Conservation (phyloP, 2,888 invertebrate genomes). For the Axea sp. region DNA sequence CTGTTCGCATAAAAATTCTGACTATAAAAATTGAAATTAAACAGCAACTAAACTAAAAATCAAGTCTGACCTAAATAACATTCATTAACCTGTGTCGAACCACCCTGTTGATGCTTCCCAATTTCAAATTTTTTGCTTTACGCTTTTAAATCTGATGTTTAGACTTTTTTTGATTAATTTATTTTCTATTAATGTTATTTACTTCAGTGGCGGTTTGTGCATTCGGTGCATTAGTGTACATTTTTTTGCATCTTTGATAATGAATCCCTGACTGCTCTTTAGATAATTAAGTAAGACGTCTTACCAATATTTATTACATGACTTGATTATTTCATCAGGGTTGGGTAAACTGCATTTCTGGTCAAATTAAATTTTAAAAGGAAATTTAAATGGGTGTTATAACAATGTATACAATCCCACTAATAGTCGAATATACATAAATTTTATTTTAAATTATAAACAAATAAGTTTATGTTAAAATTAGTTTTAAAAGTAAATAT, state of each 20-base stretch:
- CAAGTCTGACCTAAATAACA: conserved; percentile 30
- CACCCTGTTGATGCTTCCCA: conserved; percentile 36
- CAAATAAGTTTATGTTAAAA: too few species aligned
- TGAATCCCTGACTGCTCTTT: conserved; percentile 52
- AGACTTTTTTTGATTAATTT: conserved; percentile 55
- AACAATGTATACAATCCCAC: too few species aligned
- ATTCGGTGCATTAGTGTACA: conserved; percentile 67
- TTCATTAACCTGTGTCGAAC: conserved; percentile 40
- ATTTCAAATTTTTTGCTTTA: conserved; percentile 51
- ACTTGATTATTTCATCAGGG: conserved; percentile 22
- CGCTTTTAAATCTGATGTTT: conserved; percentile 59
- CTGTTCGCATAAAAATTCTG: conserved; percentile 22
- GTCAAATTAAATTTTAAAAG: neutral
- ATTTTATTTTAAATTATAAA: too few species aligned
- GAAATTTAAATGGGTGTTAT: too few species aligned
- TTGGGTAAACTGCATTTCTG: conserved; percentile 28
- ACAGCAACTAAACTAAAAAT: conserved; percentile 40
- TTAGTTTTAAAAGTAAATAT: too few species aligned
- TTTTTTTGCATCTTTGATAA: conserved; percentile 65
- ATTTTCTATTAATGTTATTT: conserved; percentile 64
- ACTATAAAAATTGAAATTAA: conserved; percentile 34
- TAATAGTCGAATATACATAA: too few species aligned
- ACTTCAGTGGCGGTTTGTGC: conserved; percentile 70
- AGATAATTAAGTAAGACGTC: conserved; percentile 36
- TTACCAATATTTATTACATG: conserved; percentile 20